Evolutionary conservation across 2,113 vertebrate species (phyloP).

Genomic region (Grammomys dolichurus): DNA sequence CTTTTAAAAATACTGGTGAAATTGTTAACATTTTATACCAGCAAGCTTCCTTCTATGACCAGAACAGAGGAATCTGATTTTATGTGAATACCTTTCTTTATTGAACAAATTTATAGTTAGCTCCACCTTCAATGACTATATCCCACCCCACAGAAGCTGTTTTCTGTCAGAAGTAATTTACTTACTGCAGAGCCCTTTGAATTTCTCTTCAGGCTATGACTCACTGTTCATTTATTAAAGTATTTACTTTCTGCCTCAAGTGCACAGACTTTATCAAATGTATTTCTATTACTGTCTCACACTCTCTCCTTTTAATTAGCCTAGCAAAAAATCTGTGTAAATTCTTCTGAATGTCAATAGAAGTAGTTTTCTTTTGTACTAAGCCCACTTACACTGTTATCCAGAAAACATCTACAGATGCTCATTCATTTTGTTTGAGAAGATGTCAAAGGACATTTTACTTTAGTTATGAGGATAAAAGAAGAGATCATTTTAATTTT

Average conservation of each 20-base stretch:
- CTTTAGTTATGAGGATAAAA: not conserved
- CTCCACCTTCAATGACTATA: not conserved
- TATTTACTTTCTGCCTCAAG: slow-evolving; percentile 46
- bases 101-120: not conserved
- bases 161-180: not conserved
- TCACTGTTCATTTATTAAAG: slow-evolving; percentile 47
- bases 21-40: not conserved
- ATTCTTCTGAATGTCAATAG: not conserved
- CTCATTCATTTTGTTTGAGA: not conserved
- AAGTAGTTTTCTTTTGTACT: not conserved
- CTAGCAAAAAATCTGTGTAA: not conserved
- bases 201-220: not conserved
- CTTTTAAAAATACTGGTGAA: not conserved
- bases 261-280: not conserved
- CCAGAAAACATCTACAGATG: not conserved
- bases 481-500: not conserved
- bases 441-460: not conserved
- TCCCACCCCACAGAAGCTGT: not conserved
- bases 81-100: not conserved
- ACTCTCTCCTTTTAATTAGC: slow-evolving; percentile 44
- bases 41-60: not conserved
- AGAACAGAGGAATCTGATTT: not conserved
- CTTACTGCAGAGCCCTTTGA: not conserved
- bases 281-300: slow-evolving; percentile 42
- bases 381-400: slow-evolving; percentile 7